Base-by-base conservation (phyloP, 2,888 invertebrate species). In the Eristalis pertinax region DNA sequence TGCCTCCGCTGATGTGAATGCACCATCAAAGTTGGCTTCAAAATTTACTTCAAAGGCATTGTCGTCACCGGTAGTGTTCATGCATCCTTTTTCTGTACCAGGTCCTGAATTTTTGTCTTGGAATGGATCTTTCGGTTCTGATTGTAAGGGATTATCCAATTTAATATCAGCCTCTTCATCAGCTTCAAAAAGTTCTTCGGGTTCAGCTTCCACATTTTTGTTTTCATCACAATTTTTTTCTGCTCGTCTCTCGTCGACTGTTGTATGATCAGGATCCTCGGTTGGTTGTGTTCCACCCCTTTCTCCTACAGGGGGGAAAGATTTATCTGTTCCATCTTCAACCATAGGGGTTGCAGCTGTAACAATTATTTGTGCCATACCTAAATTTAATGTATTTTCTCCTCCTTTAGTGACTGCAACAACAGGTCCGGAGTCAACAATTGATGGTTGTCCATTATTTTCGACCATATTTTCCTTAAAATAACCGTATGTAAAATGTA, bases 301-400 rank as follows among this genome's bases (percentile, higher is more conserved):
- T 89, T 92, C 92, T 91, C 90, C 91, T 91, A 91, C 91, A 91
- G 96, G 95, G 91, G 97, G 97, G 93, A 97, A 97, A 43, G 96
- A 95, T 91, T 95, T 96, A 89, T 97, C 97, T 91, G 91, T 91
- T 58, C 96, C 95, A 91, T 97, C 97, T 93, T 98, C 98, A 90
- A 96, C 94, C 96, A 97, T 97, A 63, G 98, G 98, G 62, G 98
- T 98, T 89, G 98, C 98, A 75, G 98, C 98, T 65, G 98, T 98
- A 92, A 98, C 98, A 82, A 98, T 97, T 90, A 98, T 98, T 93
- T 97, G 97, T 73, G 97, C 97, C 90, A 97, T 97, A 88, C 96
- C 97, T 88, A 97, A 94, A 90, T 96, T 96, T 90, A 95, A 94
- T 89, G 95, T 95, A 89, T 95, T 94, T 83, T 93, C 92, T 89